These are phyloP conservation scores for Drosophila affinis DNA, from an alignment of 2,888 invertebrate species.

Conservation along the genomic window DNA sequence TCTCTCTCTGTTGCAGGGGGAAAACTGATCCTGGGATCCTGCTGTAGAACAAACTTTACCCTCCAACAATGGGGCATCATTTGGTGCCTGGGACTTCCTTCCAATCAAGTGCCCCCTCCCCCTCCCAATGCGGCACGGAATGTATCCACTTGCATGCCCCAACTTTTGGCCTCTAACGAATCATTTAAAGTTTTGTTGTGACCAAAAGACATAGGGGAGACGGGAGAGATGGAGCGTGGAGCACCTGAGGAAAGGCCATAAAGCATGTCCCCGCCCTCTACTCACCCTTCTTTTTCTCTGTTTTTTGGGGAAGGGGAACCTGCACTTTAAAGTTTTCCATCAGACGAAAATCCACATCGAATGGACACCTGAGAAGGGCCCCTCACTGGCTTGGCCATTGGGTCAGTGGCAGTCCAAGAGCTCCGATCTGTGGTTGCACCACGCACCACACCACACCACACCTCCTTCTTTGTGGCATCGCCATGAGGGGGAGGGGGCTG, in stretches of 20 bases:
- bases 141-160: conserved; percentile 11
- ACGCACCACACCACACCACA: neutral
- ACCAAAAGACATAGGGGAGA: conserved; percentile 40
- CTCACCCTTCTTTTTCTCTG: neutral
- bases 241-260: neutral
- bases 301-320: conserved; percentile 13
- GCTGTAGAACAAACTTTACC: conserved; percentile 18
- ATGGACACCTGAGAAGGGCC: conserved; percentile 51
- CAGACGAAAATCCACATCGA: conserved; percentile 5
- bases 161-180: conserved; percentile 28
- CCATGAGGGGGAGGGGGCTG: neutral
- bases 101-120: neutral
- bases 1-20: neutral
- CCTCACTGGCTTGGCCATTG: conserved; percentile 22
- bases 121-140: neutral
- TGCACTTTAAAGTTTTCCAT: conserved; percentile 74
- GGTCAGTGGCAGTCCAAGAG: conserved; percentile 43
- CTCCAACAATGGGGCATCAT: conserved; percentile 31
- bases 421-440: neutral
- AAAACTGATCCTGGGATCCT: conserved; percentile 22
- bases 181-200: conserved; percentile 32
- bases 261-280: neutral
- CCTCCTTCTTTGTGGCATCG: neutral
- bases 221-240: neutral
- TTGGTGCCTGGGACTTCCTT: conserved; percentile 18